Conservation (phyloP, 2,888 invertebrate species). For the Embidobia sp. region DNA sequence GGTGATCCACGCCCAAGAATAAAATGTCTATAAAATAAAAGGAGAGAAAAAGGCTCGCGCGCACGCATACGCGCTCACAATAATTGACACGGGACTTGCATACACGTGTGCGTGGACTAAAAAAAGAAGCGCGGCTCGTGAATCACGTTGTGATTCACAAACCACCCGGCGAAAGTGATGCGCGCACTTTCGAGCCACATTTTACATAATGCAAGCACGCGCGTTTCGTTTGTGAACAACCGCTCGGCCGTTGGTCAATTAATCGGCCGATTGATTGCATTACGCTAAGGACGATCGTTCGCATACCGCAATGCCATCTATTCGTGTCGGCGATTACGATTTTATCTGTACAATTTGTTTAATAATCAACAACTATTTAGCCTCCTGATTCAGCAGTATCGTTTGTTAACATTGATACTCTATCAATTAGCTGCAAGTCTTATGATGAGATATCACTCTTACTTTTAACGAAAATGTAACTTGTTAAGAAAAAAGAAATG, state of each 20-base stretch:
- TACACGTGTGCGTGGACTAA: conserved; percentile 14
- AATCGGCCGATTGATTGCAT: conserved; percentile 45
- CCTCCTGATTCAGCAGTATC: no score
- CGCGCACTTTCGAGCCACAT: conserved; percentile 37
- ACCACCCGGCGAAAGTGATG: conserved; percentile 50
- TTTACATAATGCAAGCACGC: conserved; percentile 43
- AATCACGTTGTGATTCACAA: conserved; percentile 49
- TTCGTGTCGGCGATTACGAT: conserved; percentile 7
- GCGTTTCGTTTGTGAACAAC: conserved; percentile 40
- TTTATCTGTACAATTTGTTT: conserved; percentile 1
- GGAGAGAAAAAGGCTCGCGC: conserved; percentile 24
- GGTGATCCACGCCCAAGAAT: conserved; percentile 64
- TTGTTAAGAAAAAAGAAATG: no score
- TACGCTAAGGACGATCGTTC: conserved; percentile 15
- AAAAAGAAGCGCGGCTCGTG: conserved; percentile 38
- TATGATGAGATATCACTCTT: no score
- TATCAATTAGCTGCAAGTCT: no score
- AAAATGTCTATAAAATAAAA: conserved; percentile 58
- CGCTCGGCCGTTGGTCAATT: conserved; percentile 38
- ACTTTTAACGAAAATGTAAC: no score
- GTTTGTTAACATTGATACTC: no score
- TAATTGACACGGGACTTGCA: conserved; percentile 26
- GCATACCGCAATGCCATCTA: conserved; percentile 29
- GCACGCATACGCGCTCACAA: conserved; percentile 22
- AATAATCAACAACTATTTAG: not conserved